These are phyloP conservation scores for Eremobia ochroleuca DNA, from an alignment of 2,888 invertebrate genomes.

Conservation along the genomic window DNA sequence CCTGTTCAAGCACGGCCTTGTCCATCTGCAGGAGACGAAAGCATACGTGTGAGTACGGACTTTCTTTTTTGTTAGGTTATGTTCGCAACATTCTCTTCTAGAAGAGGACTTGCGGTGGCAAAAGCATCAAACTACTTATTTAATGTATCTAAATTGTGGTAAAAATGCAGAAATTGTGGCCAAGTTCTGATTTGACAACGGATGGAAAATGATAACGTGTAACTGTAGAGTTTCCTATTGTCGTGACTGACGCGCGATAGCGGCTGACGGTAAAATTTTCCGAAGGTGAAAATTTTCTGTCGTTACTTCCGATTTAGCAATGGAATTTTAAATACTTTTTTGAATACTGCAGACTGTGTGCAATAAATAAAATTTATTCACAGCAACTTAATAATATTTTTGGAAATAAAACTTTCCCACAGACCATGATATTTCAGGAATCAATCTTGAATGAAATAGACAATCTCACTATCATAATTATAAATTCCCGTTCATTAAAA, in stretches of 20 bases:
- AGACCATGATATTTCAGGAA: background rate
- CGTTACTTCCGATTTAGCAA: slow-evolving; percentile 3
- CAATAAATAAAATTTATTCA: no score
- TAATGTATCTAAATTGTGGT: background rate
- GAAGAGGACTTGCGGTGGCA: background rate
- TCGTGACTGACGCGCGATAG: slow-evolving; percentile 34
- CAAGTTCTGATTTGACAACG: background rate
- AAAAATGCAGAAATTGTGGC: background rate
- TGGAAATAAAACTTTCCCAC: background rate
- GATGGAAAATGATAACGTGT: slow-evolving; percentile 56
- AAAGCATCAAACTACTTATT: background rate
- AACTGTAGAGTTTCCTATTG: slow-evolving; percentile 33
- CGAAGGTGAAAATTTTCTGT: slow-evolving; percentile 40
- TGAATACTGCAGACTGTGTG: background rate
- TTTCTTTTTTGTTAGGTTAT: slow-evolving; percentile 62
- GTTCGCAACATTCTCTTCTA: slow-evolving; percentile 34
- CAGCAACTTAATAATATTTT: background rate
- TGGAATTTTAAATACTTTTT: background rate
- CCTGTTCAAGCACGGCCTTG: slow-evolving; percentile 79
- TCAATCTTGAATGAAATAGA: background rate
- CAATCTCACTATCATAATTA: slow-evolving; percentile 6
- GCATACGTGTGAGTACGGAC: slow-evolving; percentile 87
- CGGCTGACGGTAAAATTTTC: slow-evolving; percentile 47
- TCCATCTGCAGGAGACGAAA: slow-evolving; percentile 84
- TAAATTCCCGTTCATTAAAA: background rate